phyloP scores from a whole-genome alignment of 2,797 vertebrate species.

The Artibeus jamaicensis region DNA sequence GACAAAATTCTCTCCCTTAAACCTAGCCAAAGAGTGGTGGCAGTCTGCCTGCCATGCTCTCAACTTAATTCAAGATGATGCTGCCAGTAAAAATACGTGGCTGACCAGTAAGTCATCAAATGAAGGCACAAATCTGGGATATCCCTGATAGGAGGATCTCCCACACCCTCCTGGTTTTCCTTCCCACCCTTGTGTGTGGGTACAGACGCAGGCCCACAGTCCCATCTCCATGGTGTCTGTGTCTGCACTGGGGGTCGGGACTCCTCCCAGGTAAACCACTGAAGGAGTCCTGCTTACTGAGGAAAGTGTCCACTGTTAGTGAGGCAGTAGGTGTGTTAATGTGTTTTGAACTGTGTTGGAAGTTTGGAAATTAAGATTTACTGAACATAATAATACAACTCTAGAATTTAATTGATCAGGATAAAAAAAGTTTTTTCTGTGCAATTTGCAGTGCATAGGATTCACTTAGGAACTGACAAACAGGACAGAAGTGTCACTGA shows the following conservation, averaged over 20 bases:
- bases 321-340: not conserved
- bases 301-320: not conserved
- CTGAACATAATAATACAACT: not conserved
- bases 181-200: not conserved
- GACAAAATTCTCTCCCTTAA: no score
- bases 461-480: no score
- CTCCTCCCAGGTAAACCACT: accelerated
- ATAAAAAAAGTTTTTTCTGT: no score
- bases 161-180: not conserved
- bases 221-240: no score
- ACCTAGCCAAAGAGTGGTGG: no score
- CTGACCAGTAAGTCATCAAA: not conserved
- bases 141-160: not conserved
- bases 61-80: no score
- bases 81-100: no score
- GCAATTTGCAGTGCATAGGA: no score
- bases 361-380: not conserved
- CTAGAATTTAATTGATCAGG: not conserved
- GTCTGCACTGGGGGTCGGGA: accelerated
- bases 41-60: no score
- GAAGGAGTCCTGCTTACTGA: not conserved
- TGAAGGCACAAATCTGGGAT: not conserved
- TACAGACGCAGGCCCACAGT: no score
- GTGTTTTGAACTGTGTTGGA: not conserved
- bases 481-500: no score